Conservation (phyloP, 2,888 invertebrate genomes). For the Platerodrilus igneus region DNA sequence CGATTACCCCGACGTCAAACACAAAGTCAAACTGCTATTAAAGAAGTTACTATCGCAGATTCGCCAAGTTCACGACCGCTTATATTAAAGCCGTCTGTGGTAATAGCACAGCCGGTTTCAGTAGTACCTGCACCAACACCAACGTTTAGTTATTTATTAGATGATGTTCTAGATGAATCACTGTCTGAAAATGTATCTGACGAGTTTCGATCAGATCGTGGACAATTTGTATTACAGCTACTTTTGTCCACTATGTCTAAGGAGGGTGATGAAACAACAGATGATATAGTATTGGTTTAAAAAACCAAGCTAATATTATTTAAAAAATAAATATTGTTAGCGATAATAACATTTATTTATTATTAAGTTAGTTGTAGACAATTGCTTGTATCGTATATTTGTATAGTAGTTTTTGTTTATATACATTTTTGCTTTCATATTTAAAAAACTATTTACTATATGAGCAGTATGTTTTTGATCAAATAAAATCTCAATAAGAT, state of each 20-base stretch:
- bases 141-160: slow-evolving; percentile 43
- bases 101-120: slow-evolving; percentile 37
- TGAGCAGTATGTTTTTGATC: too few species aligned
- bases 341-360: too few species aligned
- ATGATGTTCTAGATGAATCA: slow-evolving; percentile 46
- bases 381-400: too few species aligned
- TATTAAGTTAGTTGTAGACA: too few species aligned
- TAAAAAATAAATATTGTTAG: too few species aligned
- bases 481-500: too few species aligned
- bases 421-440: too few species aligned
- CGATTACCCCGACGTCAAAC: slow-evolving; percentile 2
- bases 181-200: slow-evolving; percentile 44
- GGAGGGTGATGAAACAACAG: background rate
- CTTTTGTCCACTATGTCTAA: slow-evolving; percentile 53
- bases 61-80: slow-evolving; percentile 33
- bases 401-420: too few species aligned
- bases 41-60: slow-evolving; percentile 47
- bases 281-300: slow-evolving; percentile 3
- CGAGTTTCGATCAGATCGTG: slow-evolving; percentile 57
- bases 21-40: slow-evolving; percentile 11
- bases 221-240: slow-evolving; percentile 66
- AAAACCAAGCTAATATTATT: too few species aligned
- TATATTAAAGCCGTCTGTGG: slow-evolving; percentile 43
- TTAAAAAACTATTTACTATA: too few species aligned
- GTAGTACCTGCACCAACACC: slow-evolving; percentile 39